Percentiles rank a stretch among this genome's conserved stretches.
Conservation (phyloP, 2,113 vertebrate genomes). For the Etheostoma cragini region DNA sequence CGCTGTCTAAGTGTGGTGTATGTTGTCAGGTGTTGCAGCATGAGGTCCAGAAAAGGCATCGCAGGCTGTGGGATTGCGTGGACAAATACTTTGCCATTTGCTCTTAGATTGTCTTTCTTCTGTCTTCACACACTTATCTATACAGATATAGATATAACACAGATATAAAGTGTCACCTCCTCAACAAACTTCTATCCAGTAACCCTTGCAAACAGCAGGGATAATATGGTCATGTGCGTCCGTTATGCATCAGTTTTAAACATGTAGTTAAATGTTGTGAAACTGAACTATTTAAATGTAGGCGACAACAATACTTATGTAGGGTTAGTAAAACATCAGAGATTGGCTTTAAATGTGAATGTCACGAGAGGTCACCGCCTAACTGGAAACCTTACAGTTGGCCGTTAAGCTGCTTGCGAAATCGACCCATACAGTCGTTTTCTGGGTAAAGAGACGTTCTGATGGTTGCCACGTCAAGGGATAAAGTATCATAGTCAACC, state of each 20-base stretch:
- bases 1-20: slow-evolving; percentile 79
- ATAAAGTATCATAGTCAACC: neutral
- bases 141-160: no score
- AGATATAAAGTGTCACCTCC: neutral
- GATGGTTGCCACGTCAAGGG: neutral
- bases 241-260: no score
- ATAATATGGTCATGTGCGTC: neutral
- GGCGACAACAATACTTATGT: no score
- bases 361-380: no score
- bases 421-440: no score
- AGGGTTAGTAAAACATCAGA: no score
- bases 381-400: no score
- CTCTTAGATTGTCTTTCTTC: slow-evolving; percentile 27
- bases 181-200: neutral
- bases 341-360: no score
- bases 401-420: no score
- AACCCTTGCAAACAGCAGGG: neutral
- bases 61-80: slow-evolving; percentile 32
- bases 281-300: no score
- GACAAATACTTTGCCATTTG: slow-evolving; percentile 74
- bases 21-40: slow-evolving; percentile 82
- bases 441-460: no score
- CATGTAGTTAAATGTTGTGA: no score
- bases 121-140: slow-evolving; percentile 22
- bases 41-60: slow-evolving; percentile 64